Evolutionary conservation across 2,888 invertebrate genomes (phyloP), one percentile per base, ranked within the genome.

Genomic region (Erannis defoliaria): DNA sequence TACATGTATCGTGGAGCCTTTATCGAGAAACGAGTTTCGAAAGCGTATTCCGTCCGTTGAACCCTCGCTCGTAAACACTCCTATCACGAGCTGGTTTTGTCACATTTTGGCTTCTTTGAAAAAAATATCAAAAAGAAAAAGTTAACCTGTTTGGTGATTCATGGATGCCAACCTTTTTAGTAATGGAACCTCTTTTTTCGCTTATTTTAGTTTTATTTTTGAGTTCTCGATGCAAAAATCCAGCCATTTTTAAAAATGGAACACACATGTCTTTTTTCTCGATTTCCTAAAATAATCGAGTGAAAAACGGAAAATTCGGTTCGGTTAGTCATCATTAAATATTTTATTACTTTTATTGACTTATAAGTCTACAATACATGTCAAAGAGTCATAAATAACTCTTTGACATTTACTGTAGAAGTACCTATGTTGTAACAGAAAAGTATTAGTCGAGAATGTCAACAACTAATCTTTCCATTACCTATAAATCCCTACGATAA

Each of bases 11-110:
- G 76, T 78, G 74, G 81, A 76, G 62, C 48, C 78, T 83, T 84
- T 83, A 84, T 82, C 82, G 78, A 82, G 77, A 80, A 86, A 89
- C 90, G 72, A 81, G 90, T 89, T 90, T 89, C 82, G 89, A 90
- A 90, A 90, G 90, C 84, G 82, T 80, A 76, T 80, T 79, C 78
- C 79, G 85, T 87, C 80, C 87, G 80, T 74, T 78, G 89, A 86
- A 82, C 88, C 81, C 68, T 53, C 56, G 40, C 59, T 64, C 79
- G 77, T 77, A 78, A 80, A 82, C 83, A 80, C 81, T 75, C 79
- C 82, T 85, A 86, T 85, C 82, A 75, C 73, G 71, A 82, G 84
- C 80, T 77, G 80, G 81, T 80, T 81, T 74, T 64, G 74, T 77
- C 76, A 77, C 73, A 72, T 73, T 73, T 73, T 69, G 64, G 63